A percentile compares a stretch with the other conserved stretches of the same genome.
These are phyloP conservation scores for Hyposoter dolosus DNA, from an alignment of 2,888 invertebrate genomes.

Conservation along the genomic window DNA sequence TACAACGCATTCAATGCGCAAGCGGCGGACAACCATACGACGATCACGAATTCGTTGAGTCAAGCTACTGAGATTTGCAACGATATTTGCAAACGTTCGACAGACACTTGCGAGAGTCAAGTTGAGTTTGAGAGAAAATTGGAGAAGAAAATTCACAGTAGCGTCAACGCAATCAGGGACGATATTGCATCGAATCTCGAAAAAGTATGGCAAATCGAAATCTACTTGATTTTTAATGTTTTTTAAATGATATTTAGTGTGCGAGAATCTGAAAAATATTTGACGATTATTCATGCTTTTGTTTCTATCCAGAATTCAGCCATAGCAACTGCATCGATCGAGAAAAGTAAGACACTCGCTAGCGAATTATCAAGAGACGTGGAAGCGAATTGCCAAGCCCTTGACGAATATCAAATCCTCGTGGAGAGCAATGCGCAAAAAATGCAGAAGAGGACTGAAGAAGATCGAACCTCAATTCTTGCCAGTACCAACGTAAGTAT, in stretches of 20 bases:
- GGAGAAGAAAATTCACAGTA: conserved; percentile 72
- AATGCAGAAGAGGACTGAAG: conserved; percentile 72
- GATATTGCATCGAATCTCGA: conserved; percentile 72
- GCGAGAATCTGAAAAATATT: background rate
- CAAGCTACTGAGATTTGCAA: conserved; percentile 68
- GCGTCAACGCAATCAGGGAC: conserved; percentile 72
- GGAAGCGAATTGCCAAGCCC: conserved; percentile 70
- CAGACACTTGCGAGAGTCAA: conserved; percentile 64
- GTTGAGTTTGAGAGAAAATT: conserved; percentile 69
- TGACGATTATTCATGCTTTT: background rate
- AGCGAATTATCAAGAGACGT: conserved; percentile 75
- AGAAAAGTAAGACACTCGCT: conserved; percentile 72
- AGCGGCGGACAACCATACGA: conserved; percentile 68
- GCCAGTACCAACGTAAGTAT: conserved; percentile 75
- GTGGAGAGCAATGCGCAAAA: conserved; percentile 71
- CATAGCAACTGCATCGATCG: conserved; percentile 70
- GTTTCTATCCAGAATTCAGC: conserved; percentile 71
- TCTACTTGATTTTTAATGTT: background rate
- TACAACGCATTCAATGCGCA: conserved; percentile 69
- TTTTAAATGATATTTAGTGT: background rate
- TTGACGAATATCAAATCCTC: conserved; percentile 72
- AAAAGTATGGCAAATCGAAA: conserved; percentile 71
- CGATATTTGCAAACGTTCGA: conserved; percentile 67
- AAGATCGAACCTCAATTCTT: conserved; percentile 71
- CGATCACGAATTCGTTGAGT: conserved; percentile 70